These are phyloP conservation scores for Palythoa grandis DNA, from an alignment of 92 coral and sea anemone species.

Conservation along the genomic window DNA sequence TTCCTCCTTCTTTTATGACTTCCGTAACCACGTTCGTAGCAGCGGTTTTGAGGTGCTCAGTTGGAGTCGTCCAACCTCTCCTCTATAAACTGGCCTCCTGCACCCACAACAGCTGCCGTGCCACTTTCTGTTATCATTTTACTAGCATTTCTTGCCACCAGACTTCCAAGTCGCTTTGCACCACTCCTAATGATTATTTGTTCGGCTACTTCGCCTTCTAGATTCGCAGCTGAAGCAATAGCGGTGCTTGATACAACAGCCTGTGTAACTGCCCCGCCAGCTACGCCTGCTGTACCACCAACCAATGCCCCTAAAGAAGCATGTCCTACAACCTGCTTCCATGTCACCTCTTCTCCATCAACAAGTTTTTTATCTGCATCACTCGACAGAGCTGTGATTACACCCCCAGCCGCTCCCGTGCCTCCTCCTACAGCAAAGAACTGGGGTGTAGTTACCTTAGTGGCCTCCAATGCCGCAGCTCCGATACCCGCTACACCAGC, in stretches of 20 bases:
- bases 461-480: conserved; percentile 43
- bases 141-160: conserved; percentile 14
- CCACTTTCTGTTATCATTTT: conserved; percentile 39
- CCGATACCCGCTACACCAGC: conserved; percentile 51
- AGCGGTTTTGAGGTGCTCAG: conserved; percentile 31
- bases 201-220: conserved; percentile 41
- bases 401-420: conserved; percentile 45
- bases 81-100: conserved; percentile 37
- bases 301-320: conserved; percentile 31
- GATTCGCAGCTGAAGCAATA: conserved; percentile 37
- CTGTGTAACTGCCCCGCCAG: conserved; percentile 51
- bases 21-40: not conserved
- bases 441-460: conserved; percentile 18
- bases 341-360: conserved; percentile 42
- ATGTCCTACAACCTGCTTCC: conserved; percentile 43
- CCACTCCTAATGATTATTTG: conserved; percentile 15
- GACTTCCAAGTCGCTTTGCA: conserved; percentile 27
- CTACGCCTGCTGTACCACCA: conserved; percentile 33
- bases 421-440: conserved; percentile 38
- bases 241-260: not conserved
- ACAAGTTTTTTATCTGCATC: conserved; percentile 45
- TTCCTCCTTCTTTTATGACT: not conserved
- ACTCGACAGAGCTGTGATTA: not conserved
- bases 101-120: conserved; percentile 9
- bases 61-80: conserved; percentile 59